Conservation (phyloP, 2,888 invertebrate genomes). For the Noctuana brunneofusca region DNA sequence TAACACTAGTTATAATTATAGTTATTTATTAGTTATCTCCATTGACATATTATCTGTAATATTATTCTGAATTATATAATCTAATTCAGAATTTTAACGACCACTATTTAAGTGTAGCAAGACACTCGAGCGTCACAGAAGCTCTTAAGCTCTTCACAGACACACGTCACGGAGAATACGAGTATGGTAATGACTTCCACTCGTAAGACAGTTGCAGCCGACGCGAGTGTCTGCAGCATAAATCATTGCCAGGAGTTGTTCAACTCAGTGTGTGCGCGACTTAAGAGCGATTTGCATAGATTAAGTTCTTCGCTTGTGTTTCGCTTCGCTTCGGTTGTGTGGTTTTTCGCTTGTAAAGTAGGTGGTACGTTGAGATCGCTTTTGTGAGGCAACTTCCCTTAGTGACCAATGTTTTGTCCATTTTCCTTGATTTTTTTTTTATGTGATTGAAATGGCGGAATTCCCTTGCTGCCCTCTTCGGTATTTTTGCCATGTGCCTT, state of each 20-base stretch:
- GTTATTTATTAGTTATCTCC: no score
- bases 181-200: constrained; percentile 27
- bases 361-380: not conserved
- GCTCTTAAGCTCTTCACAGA: constrained; percentile 14
- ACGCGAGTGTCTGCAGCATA: constrained; percentile 18
- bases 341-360: not conserved
- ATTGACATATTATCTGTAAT: no score
- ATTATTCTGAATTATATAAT: no score
- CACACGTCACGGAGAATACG: constrained; percentile 26
- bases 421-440: no score
- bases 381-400: not conserved
- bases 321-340: no score
- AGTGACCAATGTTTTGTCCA: no score
- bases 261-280: constrained; percentile 17
- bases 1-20: no score
- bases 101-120: not conserved
- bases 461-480: no score
- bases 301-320: no score
- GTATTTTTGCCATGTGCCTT: no score
- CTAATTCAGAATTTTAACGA: not conserved
- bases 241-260: constrained; percentile 21
- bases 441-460: no score
- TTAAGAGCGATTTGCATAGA: constrained; percentile 24
- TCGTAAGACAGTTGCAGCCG: constrained; percentile 30
- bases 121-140: not conserved